Base-by-base conservation (phyloP, 2,888 invertebrate species). In the Drosophila stalkeri region DNA sequence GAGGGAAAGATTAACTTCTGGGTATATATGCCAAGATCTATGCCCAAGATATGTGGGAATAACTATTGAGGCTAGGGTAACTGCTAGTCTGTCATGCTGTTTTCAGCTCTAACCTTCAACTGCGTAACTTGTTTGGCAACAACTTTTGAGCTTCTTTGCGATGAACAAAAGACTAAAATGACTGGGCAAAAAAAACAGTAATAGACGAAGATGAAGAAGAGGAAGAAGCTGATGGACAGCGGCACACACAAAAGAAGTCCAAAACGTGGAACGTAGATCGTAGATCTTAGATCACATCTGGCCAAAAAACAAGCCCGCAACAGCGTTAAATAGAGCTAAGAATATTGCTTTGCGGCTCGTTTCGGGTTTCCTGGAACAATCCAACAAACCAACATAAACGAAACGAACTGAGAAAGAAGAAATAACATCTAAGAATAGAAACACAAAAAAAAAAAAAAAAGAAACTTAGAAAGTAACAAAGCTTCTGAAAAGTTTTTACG, bases 141-240 rank as follows among this genome's bases (percentile, higher is more conserved):
- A 66, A 59, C 37, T 55, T 59, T 52, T 52, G 18, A 14, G 4
- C 27, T 51, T 44, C 66, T 54, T 37, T 37, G 37, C 35, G 37
- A 46, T 44, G 20, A 47, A 20, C 31, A 54, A 57, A 59, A 60
- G 18, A 43, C 27, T 46, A 43, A 64, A 59, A 60, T 74, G 74
- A 77, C 77, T 71, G 37, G 64, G 66, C 71, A 52, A 75, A 74
- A 67, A 35, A 9, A 31, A 37, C 37, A 54, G 5, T 16, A 54
- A 12, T 5, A 9, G 20, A 11, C 2, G 14, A 6, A 14, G 47
- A 9, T 14, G 18, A 4, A 16, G 27, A 27, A 12, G 5, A 27
- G 11, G 20, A 11, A 8, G 20, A n/a, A 52, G 54, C 18, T 31
- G 39, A 55, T 54, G 41, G 33, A 54, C 64, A 43, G 64, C 64